These are phyloP conservation scores for Drosophila prostipennis DNA, from an alignment of 2,888 invertebrate species.

Conservation along the genomic window DNA sequence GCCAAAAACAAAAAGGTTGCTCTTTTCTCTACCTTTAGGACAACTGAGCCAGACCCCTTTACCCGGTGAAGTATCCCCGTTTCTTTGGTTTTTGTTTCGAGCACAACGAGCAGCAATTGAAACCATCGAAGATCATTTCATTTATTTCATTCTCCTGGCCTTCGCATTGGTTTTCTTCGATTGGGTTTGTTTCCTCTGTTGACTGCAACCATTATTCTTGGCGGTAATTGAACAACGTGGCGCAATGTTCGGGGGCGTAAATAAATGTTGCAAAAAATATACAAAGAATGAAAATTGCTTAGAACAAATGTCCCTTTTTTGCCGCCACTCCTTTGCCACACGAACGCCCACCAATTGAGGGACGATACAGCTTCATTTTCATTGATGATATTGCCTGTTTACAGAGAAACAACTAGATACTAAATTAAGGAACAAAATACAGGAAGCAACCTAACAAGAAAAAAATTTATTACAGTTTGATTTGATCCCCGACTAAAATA, in stretches of 20 bases:
- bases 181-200: constrained; percentile 33
- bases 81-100: constrained; percentile 33
- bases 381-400: constrained; percentile 50
- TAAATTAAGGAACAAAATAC: neutral
- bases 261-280: constrained; percentile 67
- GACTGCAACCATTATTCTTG: constrained; percentile 72
- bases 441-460: too few relatives aligned
- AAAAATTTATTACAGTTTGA: too few relatives aligned
- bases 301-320: constrained; percentile 60
- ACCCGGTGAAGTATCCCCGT: neutral
- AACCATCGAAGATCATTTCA: constrained; percentile 70
- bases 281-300: constrained; percentile 42
- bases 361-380: constrained; percentile 64
- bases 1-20: constrained; percentile 65
- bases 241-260: constrained; percentile 53
- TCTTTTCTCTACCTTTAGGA: constrained; percentile 45
- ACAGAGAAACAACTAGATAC: neutral
- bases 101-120: constrained; percentile 59
- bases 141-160: constrained; percentile 55
- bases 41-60: neutral
- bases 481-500: too few relatives aligned
- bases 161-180: constrained; percentile 49
- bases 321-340: constrained; percentile 35
- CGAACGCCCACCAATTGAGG: constrained; percentile 48
- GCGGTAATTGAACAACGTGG: constrained; percentile 79